A percentile compares a stretch with the other conserved stretches of the same genome.
Conservation (phyloP, 2,113 vertebrate genomes). For the Erinaceus europaeus region DNA sequence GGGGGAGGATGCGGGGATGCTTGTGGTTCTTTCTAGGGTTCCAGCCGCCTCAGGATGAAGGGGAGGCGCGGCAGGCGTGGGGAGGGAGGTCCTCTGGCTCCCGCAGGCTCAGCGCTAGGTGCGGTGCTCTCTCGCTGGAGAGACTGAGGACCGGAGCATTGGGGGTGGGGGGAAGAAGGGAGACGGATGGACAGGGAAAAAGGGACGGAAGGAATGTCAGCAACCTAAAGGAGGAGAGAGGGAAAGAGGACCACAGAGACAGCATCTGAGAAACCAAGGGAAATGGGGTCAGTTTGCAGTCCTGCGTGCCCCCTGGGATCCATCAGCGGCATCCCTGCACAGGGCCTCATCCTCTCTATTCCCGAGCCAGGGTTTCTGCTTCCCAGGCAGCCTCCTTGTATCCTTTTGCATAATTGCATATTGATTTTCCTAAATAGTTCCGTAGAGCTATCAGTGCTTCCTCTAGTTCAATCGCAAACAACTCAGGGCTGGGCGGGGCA, state of each 20-base stretch:
- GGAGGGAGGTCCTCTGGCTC: background rate
- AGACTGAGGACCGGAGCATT: no score
- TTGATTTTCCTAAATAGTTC: slow-evolving; percentile 70
- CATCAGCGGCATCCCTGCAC: background rate
- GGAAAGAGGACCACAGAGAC: background rate
- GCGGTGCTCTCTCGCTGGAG: rapidly evolving
- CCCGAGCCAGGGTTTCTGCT: background rate
- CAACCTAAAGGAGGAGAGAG: background rate
- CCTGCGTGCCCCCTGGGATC: no score
- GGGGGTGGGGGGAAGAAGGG: background rate
- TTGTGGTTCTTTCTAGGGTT: slow-evolving; percentile 51
- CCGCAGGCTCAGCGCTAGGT: slow-evolving; percentile 36
- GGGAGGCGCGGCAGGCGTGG: slow-evolving; percentile 3
- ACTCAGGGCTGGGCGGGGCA: no score
- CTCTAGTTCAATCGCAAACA: slow-evolving; percentile 38
- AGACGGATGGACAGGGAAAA: no score
- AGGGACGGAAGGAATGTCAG: background rate
- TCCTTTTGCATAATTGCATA: slow-evolving; percentile 65
- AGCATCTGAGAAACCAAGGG: background rate
- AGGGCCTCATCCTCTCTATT: background rate
- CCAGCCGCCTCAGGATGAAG: slow-evolving; percentile 44
- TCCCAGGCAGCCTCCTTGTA: background rate
- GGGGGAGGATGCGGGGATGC: slow-evolving; percentile 60
- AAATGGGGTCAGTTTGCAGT: background rate
- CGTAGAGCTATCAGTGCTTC: slow-evolving; percentile 50